Evolutionary conservation across 1,140 invertebrate species (phyloP).

Genomic region (Polypedilum pembai): DNA sequence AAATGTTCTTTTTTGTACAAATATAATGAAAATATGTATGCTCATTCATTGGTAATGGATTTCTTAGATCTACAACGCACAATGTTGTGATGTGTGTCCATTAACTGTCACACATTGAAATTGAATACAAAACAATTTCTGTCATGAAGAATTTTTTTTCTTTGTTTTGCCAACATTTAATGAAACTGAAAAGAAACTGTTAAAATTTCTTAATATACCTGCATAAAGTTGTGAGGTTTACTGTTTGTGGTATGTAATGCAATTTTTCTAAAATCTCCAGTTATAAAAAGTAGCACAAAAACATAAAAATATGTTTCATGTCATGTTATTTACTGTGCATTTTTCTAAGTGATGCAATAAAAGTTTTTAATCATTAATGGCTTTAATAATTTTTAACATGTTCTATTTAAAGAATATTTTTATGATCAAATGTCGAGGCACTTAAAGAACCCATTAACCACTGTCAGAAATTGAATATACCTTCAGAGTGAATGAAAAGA

Average conservation of each 20-base stretch:
- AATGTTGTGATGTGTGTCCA: not conserved
- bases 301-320: too few species aligned
- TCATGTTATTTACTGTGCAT: too few species aligned
- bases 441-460: not conserved
- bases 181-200: not conserved
- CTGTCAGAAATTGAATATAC: not conserved
- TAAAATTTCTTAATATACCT: too few species aligned
- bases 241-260: too few species aligned
- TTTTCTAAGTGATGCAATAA: too few species aligned
- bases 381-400: too few species aligned
- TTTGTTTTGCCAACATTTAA: not conserved
- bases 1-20: not conserved
- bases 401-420: too few species aligned
- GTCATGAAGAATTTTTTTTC: not conserved
- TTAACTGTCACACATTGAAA: not conserved
- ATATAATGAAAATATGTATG: not conserved
- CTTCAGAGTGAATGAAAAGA: not conserved
- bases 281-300: too few species aligned
- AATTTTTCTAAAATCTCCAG: too few species aligned
- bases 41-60: not conserved
- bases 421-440: too few species aligned
- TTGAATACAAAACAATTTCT: conserved; percentile 17
- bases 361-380: too few species aligned
- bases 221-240: too few species aligned
- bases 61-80: not conserved